Percentiles rank a stretch among this genome's conserved stretches.
These are phyloP conservation scores for Bombus balteatus DNA, from an alignment of 1,140 invertebrate species.

Conservation along the genomic window DNA sequence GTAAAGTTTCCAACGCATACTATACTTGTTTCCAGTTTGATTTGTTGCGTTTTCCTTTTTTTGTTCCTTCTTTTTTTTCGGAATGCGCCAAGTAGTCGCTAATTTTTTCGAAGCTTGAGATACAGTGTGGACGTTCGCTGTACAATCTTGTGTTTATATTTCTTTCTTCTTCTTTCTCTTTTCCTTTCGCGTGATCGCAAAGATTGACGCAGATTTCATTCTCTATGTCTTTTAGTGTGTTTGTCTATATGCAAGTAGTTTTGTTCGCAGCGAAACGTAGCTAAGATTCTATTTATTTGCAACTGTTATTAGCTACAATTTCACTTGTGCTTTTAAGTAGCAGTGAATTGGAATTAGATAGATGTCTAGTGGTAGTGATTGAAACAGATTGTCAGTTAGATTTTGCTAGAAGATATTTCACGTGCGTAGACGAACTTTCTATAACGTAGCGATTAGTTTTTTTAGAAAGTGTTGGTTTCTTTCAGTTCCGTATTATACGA, in stretches of 20 bases:
- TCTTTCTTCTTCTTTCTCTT: neutral
- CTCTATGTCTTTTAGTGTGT: neutral
- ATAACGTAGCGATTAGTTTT: too few relatives aligned
- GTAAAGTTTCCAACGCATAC: constrained; percentile 7
- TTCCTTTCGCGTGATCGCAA: neutral
- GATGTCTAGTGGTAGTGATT: neutral
- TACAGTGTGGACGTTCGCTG: neutral
- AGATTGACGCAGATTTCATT: neutral
- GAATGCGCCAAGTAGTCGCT: constrained; percentile 6
- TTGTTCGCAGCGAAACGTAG: neutral
- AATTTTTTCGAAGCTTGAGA: neutral
- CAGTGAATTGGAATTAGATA: neutral
- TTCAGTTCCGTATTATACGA: too few relatives aligned
- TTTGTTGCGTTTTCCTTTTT: neutral
- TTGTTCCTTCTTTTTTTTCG: neutral
- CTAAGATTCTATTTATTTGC: neutral
- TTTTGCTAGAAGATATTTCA: neutral
- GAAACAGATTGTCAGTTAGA: neutral
- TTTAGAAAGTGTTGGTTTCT: too few relatives aligned
- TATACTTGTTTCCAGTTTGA: neutral
- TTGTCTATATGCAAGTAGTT: neutral
- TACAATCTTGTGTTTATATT: too few relatives aligned
- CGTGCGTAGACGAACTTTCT: too few relatives aligned
- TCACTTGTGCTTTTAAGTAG: neutral
- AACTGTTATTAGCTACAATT: neutral